Percentiles rank a stretch among this genome's conserved stretches.
phyloP scores from a whole-genome alignment of 2,797 vertebrate genomes.

The Clamator glandarius region DNA sequence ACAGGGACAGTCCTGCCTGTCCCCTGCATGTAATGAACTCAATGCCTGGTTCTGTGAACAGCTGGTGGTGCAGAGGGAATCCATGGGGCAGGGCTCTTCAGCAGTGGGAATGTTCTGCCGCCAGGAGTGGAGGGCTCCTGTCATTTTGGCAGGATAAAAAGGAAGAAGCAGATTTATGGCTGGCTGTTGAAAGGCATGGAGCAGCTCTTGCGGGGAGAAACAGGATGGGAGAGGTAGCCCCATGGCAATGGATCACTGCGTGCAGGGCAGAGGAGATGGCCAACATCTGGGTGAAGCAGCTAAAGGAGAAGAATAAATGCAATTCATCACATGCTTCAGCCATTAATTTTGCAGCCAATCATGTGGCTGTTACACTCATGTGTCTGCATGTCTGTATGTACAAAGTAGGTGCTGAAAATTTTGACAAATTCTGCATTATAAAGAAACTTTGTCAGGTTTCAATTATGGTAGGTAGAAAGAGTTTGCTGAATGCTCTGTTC shows the following conservation, averaged over 20 bases:
- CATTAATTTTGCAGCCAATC: background rate
- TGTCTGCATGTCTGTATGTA: background rate
- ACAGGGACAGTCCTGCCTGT: background rate
- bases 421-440: background rate
- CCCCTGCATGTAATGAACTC: background rate
- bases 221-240: background rate
- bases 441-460: background rate
- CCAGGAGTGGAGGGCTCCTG: background rate
- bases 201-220: background rate
- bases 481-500: background rate
- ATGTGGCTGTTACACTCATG: background rate
- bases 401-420: background rate
- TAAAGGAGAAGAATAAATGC: conserved; percentile 14
- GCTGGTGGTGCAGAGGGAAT: background rate
- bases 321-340: background rate
- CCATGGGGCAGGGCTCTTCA: background rate
- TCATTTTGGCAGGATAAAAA: background rate
- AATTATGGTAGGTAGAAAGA: background rate
- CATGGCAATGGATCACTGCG: accelerated
- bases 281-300: background rate
- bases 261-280: background rate
- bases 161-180: conserved; percentile 10
- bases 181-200: background rate
- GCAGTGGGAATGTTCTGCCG: background rate
- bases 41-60: background rate